Evolutionary conservation across 2,888 invertebrate genomes (phyloP).

Genomic region (Andrena fulva): DNA sequence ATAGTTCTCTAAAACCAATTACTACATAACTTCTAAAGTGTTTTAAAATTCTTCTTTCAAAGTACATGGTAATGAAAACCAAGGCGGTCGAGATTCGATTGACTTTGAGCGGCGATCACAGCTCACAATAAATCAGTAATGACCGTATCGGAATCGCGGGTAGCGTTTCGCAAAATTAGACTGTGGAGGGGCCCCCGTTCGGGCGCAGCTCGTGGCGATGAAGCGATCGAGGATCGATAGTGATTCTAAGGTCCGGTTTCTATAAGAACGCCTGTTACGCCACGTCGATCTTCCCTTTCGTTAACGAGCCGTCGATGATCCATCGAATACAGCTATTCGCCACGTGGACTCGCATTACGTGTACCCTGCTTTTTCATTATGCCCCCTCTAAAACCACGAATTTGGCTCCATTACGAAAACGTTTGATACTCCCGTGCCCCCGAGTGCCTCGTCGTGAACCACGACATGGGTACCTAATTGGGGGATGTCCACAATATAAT

Average conservation of each 20-base stretch:
- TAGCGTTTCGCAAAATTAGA: slow-evolving; percentile 26
- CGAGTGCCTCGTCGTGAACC: slow-evolving; percentile 39
- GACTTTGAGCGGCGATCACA: neutral
- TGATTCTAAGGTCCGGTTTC: slow-evolving; percentile 50
- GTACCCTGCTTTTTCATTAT: slow-evolving; percentile 65
- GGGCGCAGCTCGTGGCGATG: slow-evolving; percentile 62
- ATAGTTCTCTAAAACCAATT: no score
- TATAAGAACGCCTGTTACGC: slow-evolving; percentile 46
- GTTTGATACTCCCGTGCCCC: slow-evolving; percentile 65
- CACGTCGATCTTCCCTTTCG: slow-evolving; percentile 40
- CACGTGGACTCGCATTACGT: slow-evolving; percentile 41
- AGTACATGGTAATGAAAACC: neutral
- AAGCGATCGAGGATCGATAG: slow-evolving; percentile 60
- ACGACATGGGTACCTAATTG: slow-evolving; percentile 4
- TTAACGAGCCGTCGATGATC: slow-evolving; percentile 65
- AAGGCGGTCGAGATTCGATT: neutral
- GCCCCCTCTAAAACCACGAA: slow-evolving; percentile 74
- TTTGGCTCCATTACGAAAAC: slow-evolving; percentile 74
- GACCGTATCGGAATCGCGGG: neutral
- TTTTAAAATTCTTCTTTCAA: no score
- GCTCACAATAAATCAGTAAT: slow-evolving; percentile 18
- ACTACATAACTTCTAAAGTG: no score
- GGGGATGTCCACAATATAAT: neutral
- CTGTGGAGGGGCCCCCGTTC: slow-evolving; percentile 7
- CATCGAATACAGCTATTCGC: neutral